Base-by-base conservation (phyloP, 2,888 invertebrate genomes). In the Sipha maydis region DNA sequence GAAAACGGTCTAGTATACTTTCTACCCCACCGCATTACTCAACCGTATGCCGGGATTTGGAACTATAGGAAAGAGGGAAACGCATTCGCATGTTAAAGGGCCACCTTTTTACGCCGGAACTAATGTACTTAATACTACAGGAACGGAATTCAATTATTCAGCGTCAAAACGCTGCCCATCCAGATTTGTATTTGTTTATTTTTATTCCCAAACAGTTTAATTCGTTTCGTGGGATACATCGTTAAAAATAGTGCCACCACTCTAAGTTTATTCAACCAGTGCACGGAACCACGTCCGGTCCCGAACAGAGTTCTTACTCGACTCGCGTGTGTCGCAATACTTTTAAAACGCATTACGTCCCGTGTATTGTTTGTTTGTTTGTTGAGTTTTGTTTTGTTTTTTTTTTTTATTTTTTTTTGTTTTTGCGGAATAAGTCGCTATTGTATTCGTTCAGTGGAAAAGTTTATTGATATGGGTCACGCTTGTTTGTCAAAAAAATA, bases 381-480 rank as follows among this genome's bases (percentile, higher is more conserved):
- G 38, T 69, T 79, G 5, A 4, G 34, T 3, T 34, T 77, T 48
- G 56, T 61, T 61, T 38, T 21, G 41, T 61, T 38, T 38, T 25
- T n/a, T n/a, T n/a, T n/a, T n/a, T n/a, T n/a, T n/a, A n/a, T n/a
- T n/a, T n/a, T n/a, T n/a, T 80, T 61, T 76, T 67, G 41, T 69
- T 88, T 56, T 80, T 67, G 67, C 9, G 31, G 73, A 80, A 82
- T 82, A 67, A 73, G 71, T 76, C 67, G 73, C 88, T 31, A 82
- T 88, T 82, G 88, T 80, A 80, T 31, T 75, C 86, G 69, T 31
- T 5, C 71, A 79, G 86, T 73, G 79, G 41, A 85, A 85, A 86
- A 82, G 48, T 88, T 88, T 88, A 88, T 88, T 82, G 80, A 88
- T 76, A 82, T 71, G 82, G 80, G 88, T 88, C 88, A 88, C 88